Base-by-base conservation (phyloP, 2,888 invertebrate species). In the Pecten maximus region DNA sequence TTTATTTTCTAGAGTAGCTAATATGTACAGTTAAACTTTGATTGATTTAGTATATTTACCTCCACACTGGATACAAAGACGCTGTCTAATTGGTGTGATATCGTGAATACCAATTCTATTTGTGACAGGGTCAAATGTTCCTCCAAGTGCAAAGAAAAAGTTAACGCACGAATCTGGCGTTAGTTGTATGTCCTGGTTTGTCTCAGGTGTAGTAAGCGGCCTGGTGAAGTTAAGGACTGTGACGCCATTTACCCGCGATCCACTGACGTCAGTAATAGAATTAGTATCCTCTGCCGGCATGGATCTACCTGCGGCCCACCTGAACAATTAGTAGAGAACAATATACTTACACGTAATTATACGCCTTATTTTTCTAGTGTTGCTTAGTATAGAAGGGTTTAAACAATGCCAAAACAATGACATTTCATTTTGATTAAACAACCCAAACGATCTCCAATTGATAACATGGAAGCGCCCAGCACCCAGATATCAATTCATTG, bases 121-220 rank as follows among this genome's bases (percentile, higher is more conserved):
- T 35, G 40, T 89, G 3, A 28, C 35, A 23, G 54, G 19, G 28
- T 48, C 39, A 88, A 88, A 90, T 8, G 40, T 44, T 40, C 94
- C 94, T n/a, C 94, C 94, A 90, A 92, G 91, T 10, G 93, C 92
- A 87, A 92, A 94, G 40, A 95, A 74, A 60, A 95, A 91, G 88
- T 93, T 93, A 4, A 92, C 92, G 96, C 97, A 97, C 19, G 91
- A 89, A 0, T 50, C 88, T 19, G 87, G 91, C 12, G 90, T 50
- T 28, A 93, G 91, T 28, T 90, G 91, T 28, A 94, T 91, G 50
- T 94, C 92, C 12, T 91, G 10, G 40, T 90, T 91, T 8, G 12
- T 12, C 87, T 95, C 94, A 0, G 91, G 88, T 12, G 95, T 93
- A n/a, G 87, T 91, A 2, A 92, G 90, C 12, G 92, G 87, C 12